phyloP scores from a whole-genome alignment of 2,888 invertebrate genomes.

The Drosophila nr. medialis region DNA sequence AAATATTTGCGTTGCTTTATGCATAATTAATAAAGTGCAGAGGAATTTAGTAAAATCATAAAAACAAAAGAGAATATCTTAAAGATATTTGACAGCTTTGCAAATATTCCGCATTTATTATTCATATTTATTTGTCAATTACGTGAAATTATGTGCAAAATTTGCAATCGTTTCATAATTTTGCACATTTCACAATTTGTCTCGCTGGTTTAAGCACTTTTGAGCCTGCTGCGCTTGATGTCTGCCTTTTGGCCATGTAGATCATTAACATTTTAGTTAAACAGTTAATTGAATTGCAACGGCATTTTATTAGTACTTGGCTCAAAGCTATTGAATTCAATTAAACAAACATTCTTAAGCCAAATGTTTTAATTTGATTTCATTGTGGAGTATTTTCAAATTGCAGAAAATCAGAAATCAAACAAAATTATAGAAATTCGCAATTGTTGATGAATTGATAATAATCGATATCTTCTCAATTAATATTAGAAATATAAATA shows the following conservation, averaged over 20 bases:
- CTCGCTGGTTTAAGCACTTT: conserved; percentile 1
- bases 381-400: background rate
- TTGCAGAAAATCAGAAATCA: background rate
- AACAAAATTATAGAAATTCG: background rate
- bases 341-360: conserved; percentile 29
- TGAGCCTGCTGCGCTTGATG: background rate
- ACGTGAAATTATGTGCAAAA: background rate
- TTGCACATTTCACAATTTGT: background rate
- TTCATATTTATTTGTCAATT: background rate
- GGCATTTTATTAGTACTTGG: conserved; percentile 1
- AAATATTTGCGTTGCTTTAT: background rate
- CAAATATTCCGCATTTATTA: background rate
- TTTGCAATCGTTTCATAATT: background rate
- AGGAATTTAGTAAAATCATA: background rate
- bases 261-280: conserved; percentile 47
- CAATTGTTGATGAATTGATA: background rate
- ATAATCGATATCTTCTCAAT: background rate
- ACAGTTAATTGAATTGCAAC: conserved; percentile 61
- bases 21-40: background rate
- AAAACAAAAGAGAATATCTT: background rate
- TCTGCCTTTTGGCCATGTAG: conserved; percentile 39
- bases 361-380: conserved; percentile 38
- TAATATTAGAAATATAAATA: fast-evolving
- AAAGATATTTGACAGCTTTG: background rate
- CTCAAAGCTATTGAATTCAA: conserved; percentile 56